phyloP scores from a whole-genome alignment of 2,888 invertebrate species.

The Ceraclea dissimilis region DNA sequence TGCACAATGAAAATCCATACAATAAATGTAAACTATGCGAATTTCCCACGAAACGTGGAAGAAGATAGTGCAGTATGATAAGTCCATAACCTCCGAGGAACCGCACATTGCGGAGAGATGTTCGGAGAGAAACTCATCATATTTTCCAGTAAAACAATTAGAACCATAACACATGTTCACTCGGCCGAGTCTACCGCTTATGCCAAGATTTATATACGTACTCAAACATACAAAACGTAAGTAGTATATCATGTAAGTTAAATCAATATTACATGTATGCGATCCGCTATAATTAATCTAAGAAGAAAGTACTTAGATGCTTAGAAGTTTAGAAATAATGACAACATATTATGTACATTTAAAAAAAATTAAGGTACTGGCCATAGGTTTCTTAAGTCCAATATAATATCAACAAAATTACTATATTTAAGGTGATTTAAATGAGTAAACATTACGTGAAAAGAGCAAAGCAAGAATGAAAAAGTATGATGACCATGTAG shows the following conservation, averaged over 20 bases:
- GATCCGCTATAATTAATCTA: neutral
- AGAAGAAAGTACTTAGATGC: too few relatives aligned
- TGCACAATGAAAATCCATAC: too few relatives aligned
- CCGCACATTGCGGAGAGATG: neutral
- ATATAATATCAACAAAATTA: too few relatives aligned
- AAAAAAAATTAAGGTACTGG: too few relatives aligned
- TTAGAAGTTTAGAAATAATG: too few relatives aligned
- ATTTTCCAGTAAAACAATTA: slow-evolving; percentile 13
- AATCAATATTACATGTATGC: neutral
- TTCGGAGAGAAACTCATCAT: slow-evolving; percentile 4
- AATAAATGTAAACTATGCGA: neutral
- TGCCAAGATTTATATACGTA: neutral
- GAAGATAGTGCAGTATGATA: slow-evolving; percentile 1
- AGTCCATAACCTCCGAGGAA: neutral
- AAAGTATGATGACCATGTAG: too few relatives aligned
- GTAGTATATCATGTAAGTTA: neutral
- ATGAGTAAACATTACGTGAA: too few relatives aligned
- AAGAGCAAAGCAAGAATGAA: too few relatives aligned
- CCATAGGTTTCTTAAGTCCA: too few relatives aligned
- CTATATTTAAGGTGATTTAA: too few relatives aligned
- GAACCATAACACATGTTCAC: slow-evolving; percentile 21
- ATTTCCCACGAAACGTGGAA: slow-evolving; percentile 16
- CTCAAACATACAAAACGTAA: neutral
- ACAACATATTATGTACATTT: too few relatives aligned
- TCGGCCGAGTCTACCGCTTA: slow-evolving; percentile 12